These are phyloP conservation scores for Hirtodrosophila alboralis DNA, from an alignment of 2,888 invertebrate species.

Conservation along the genomic window DNA sequence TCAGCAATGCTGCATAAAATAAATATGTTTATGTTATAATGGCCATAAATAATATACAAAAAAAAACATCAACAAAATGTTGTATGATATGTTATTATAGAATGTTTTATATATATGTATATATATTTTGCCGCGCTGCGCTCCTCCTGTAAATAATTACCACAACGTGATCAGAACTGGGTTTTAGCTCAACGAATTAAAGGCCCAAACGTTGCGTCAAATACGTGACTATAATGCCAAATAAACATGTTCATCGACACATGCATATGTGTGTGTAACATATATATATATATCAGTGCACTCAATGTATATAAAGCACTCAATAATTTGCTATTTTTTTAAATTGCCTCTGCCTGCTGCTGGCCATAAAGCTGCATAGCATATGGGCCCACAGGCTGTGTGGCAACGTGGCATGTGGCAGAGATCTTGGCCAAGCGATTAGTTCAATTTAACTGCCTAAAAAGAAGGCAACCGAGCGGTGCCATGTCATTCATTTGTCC, in stretches of 20 bases:
- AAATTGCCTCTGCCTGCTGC: conserved; percentile 68
- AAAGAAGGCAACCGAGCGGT: conserved; percentile 44
- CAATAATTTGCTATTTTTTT: conserved; percentile 72
- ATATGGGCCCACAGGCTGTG: conserved; percentile 34
- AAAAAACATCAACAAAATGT: too few relatives aligned
- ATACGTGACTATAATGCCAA: conserved; percentile 76
- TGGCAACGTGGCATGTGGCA: background rate
- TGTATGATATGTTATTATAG: conserved; percentile 63
- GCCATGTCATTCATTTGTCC: conserved; percentile 78
- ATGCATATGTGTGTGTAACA: conserved; percentile 13
- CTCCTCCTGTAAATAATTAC: conserved; percentile 77
- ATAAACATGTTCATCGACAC: conserved; percentile 28
- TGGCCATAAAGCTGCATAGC: conserved; percentile 75
- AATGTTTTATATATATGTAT: conserved; percentile 59
- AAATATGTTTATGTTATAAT: conserved; percentile 65
- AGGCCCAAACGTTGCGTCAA: conserved; percentile 79
- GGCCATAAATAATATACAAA: conserved; percentile 70
- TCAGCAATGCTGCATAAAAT: conserved; percentile 47
- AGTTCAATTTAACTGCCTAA: conserved; percentile 74
- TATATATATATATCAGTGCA: conserved; percentile 39
- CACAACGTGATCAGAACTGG: conserved; percentile 59
- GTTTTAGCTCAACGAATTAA: conserved; percentile 73
- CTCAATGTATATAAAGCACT: conserved; percentile 64
- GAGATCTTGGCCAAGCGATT: conserved; percentile 64
- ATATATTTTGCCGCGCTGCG: conserved; percentile 39